Evolutionary conservation across 2,113 vertebrate genomes (phyloP).

Genomic region (Progne subis): DNA sequence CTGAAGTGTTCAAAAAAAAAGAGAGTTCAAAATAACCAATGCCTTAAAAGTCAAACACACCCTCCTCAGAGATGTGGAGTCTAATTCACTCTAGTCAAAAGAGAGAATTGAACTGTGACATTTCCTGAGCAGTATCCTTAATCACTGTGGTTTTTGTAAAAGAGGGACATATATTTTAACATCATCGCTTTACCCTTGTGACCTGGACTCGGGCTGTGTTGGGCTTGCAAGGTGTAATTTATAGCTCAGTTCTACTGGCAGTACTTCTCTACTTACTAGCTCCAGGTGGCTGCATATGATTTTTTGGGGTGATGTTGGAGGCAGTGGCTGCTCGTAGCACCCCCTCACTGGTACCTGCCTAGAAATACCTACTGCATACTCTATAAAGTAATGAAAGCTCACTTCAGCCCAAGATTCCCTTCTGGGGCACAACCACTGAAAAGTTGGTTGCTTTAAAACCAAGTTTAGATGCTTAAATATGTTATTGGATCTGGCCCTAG

Average conservation of each 20-base stretch:
- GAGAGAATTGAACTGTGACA: not conserved
- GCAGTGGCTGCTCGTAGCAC: rapidly evolving
- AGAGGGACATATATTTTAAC: not conserved
- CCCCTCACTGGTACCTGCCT: not conserved
- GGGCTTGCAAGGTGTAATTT: not conserved
- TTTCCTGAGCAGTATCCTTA: not conserved
- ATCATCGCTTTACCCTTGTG: rapidly evolving
- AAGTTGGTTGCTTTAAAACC: constrained; percentile 21
- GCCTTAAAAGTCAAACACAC: not conserved
- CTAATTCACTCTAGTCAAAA: not conserved
- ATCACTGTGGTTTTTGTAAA: not conserved
- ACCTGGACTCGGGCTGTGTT: not conserved
- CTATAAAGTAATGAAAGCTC: not conserved
- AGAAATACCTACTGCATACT: not conserved
- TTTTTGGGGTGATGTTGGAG: not conserved
- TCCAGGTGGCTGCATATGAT: not conserved
- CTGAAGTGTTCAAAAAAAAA: not conserved
- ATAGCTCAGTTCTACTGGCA: not conserved
- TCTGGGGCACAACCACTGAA: not conserved
- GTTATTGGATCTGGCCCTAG: constrained; percentile 44
- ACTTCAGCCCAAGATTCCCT: not conserved
- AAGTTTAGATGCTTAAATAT: constrained; percentile 12
- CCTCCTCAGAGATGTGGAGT: not conserved
- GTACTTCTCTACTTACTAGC: not conserved
- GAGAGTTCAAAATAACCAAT: not conserved